Evolutionary conservation across 2,797 vertebrate genomes (phyloP).

Genomic region (Alosa sapidissima): DNA sequence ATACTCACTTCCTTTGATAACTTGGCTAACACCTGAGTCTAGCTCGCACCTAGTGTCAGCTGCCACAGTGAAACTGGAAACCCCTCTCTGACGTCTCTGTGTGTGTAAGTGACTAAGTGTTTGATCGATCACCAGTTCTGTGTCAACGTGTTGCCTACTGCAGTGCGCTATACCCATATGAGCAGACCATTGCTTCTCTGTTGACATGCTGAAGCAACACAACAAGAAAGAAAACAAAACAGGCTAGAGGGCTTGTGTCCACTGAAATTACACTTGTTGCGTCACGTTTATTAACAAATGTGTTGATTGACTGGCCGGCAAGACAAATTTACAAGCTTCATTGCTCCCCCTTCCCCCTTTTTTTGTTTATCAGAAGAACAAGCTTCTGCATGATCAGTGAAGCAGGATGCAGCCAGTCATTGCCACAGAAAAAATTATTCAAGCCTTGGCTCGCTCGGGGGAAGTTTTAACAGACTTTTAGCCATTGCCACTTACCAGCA

Average conservation of each 20-base stretch:
- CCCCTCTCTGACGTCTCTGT: background rate
- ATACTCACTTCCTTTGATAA: constrained; percentile 19
- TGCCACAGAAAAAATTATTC: background rate
- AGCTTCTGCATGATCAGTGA: background rate
- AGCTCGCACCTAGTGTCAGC: background rate
- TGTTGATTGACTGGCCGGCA: background rate
- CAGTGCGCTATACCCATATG: background rate
- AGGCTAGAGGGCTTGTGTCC: background rate
- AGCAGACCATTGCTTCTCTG: background rate
- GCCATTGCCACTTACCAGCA: background rate
- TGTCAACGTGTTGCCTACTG: background rate
- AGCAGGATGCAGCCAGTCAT: constrained; percentile 36
- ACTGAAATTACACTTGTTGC: background rate
- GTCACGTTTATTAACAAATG: background rate
- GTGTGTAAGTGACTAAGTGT: background rate
- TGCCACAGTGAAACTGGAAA: constrained; percentile 11
- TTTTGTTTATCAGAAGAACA: constrained; percentile 25
- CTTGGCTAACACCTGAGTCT: background rate
- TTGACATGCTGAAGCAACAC: background rate
- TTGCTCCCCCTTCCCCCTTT: background rate
- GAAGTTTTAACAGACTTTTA: background rate
- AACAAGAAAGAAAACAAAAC: background rate
- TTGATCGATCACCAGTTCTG: background rate
- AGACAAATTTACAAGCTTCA: background rate
- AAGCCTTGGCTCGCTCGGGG: background rate